Percentiles rank a stretch among this genome's conserved stretches.
Evolutionary conservation across 2,113 vertebrate species (phyloP).

Genomic region (Cinclus cinclus): DNA sequence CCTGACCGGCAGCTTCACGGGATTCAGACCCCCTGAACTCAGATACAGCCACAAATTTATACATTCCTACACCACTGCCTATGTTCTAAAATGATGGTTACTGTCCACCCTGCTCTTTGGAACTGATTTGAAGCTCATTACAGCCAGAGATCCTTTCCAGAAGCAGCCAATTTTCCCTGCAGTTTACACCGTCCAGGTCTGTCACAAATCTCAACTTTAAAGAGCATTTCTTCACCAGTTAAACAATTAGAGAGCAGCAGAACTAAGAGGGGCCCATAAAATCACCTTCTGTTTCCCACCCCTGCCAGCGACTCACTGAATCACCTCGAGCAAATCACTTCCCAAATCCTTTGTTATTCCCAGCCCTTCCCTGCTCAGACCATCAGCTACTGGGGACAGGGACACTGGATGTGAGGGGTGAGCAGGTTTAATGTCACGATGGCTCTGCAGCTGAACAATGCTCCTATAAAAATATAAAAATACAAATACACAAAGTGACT

Average conservation of each 20-base stretch:
- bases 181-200: not conserved
- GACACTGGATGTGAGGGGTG: not conserved
- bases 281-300: not conserved
- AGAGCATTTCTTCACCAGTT: not conserved
- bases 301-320: not conserved
- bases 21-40: not conserved
- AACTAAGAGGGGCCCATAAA: not conserved
- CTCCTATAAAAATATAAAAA: not conserved
- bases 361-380: not conserved
- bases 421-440: accelerated
- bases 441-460: not conserved
- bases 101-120: not conserved
- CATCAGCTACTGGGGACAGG: not conserved
- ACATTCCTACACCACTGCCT: accelerated
- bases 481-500: not conserved
- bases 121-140: too few species aligned
- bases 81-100: not conserved
- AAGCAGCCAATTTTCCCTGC: not conserved
- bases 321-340: not conserved
- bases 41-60: accelerated
- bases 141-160: not conserved
- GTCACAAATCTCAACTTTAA: not conserved
- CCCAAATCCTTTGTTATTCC: not conserved
- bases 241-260: not conserved
- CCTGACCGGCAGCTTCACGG: not conserved